These are phyloP conservation scores for Drosophila saltans DNA, from an alignment of 1,140 invertebrate genomes.

Conservation along the genomic window DNA sequence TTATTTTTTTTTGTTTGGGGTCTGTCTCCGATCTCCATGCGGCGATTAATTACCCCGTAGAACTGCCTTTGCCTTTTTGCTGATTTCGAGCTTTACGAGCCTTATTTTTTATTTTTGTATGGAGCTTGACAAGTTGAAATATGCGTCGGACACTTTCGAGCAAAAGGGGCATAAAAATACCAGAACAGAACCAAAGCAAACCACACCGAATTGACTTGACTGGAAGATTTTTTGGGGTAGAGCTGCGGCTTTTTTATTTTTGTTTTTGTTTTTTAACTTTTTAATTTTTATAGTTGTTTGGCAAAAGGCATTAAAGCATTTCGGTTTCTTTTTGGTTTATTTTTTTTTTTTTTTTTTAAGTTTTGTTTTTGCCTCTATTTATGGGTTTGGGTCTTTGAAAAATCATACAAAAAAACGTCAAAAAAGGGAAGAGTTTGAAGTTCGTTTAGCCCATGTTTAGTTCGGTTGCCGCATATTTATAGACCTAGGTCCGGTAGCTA, in stretches of 20 bases:
- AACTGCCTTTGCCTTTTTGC: constrained; percentile 56
- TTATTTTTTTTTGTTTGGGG: neutral
- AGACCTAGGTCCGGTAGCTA: constrained; percentile 72
- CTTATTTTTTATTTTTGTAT: constrained; percentile 64
- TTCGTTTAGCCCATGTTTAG: neutral
- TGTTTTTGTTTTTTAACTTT: constrained; percentile 24
- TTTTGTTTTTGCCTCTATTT: constrained; percentile 25
- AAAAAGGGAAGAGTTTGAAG: constrained; percentile 22
- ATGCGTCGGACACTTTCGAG: constrained; percentile 71
- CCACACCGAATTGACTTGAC: constrained; percentile 12
- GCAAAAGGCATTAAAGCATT: constrained; percentile 57
- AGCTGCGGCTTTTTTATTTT: constrained; percentile 39
- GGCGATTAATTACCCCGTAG: constrained; percentile 71
- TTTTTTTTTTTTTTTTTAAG: neutral
- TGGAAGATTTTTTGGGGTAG: constrained; percentile 12
- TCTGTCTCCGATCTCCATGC: constrained; percentile 48
- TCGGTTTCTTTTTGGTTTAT: constrained; percentile 47
- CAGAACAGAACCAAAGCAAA: constrained; percentile 48
- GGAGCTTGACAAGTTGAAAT: constrained; percentile 71
- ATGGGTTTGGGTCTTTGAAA: constrained; percentile 17
- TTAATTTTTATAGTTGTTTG: constrained; percentile 55
- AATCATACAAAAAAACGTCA: constrained; percentile 32
- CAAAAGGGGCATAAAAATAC: constrained; percentile 68
- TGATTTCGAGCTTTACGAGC: constrained; percentile 78
- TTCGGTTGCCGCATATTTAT: constrained; percentile 45